Percentiles rank a stretch among this genome's conserved stretches.
Conservation (phyloP, 1,140 invertebrate genomes). For the Neodiprion lecontei region DNA sequence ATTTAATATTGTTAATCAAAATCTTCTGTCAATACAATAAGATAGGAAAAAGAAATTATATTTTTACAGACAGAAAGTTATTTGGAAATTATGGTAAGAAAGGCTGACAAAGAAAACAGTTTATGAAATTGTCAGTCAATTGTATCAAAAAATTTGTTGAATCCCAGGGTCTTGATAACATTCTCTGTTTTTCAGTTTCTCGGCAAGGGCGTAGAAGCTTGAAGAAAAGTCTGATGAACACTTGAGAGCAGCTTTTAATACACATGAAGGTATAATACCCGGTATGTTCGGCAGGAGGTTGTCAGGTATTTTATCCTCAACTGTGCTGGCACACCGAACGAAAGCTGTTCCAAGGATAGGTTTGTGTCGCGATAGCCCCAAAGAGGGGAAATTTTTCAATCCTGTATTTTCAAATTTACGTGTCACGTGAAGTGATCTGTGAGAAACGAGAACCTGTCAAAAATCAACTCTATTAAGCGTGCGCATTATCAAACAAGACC, state of each 20-base stretch:
- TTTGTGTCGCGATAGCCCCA: conserved; percentile 4
- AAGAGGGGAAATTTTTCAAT: not conserved
- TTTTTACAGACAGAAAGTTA: not conserved
- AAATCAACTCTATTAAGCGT: not conserved
- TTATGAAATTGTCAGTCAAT: no score
- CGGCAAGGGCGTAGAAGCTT: no score
- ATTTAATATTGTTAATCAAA: not conserved
- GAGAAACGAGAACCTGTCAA: conserved; percentile 23
- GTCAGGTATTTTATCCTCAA: not conserved
- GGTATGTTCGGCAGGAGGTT: not conserved
- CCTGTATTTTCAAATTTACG: not conserved
- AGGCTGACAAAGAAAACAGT: no score
- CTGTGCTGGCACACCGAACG: conserved; percentile 30
- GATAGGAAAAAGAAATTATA: not conserved
- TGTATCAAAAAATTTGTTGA: no score
- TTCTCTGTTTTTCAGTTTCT: no score
- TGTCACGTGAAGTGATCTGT: conserved; percentile 24
- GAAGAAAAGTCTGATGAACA: no score
- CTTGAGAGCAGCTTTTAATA: no score
- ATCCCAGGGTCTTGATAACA: no score
- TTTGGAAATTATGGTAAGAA: no score
- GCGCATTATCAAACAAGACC: not conserved
- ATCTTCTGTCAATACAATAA: not conserved
- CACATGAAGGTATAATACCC: not conserved
- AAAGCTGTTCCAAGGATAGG: conserved; percentile 7